Evolutionary conservation across 2,888 invertebrate genomes (phyloP).

Genomic region (Chymomyza amoena): DNA sequence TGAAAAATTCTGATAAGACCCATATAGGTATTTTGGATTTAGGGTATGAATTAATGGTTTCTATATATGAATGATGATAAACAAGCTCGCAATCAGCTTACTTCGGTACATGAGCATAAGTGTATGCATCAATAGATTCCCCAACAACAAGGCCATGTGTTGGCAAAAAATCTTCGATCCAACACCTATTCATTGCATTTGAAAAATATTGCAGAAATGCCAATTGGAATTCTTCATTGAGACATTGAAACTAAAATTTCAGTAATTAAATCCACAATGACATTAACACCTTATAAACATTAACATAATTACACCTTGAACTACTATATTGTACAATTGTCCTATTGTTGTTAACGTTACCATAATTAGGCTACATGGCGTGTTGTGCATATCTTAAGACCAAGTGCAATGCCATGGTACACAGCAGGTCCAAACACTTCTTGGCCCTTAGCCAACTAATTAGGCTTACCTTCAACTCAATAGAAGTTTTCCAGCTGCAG

Average conservation of each 20-base stretch:
- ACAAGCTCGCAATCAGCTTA: too few relatives aligned
- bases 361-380: slow-evolving; percentile 38
- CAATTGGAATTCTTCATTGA: background rate
- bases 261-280: background rate
- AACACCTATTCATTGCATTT: too few relatives aligned
- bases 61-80: too few relatives aligned
- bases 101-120: too few relatives aligned
- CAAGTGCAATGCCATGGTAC: slow-evolving; percentile 53
- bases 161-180: too few relatives aligned
- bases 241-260: background rate
- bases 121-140: too few relatives aligned
- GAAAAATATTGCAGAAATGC: background rate
- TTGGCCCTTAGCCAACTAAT: slow-evolving; percentile 42
- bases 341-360: background rate
- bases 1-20: too few relatives aligned
- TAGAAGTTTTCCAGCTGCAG: slow-evolving; percentile 26
- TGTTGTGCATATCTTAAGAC: slow-evolving; percentile 59
- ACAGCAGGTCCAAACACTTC: slow-evolving; percentile 27
- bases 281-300: background rate
- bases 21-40: too few relatives aligned
- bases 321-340: slow-evolving; percentile 17
- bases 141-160: too few relatives aligned
- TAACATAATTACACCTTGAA: background rate
- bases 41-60: too few relatives aligned
- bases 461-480: slow-evolving; percentile 57